Conservation (phyloP, 1,140 invertebrate genomes). For the Philopotamus ludificatus region DNA sequence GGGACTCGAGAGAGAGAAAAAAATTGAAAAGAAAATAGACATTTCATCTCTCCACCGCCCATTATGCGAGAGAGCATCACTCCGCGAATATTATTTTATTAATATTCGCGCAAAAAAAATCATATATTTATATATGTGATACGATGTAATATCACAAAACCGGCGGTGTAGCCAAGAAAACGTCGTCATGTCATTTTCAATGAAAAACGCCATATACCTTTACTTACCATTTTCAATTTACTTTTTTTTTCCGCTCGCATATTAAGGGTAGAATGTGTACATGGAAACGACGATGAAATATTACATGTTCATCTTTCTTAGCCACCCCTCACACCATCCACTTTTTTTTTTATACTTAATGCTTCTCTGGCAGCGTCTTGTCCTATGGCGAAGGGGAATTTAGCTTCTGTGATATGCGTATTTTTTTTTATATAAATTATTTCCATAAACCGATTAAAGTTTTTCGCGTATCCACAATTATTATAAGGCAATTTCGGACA, state of each 20-base stretch:
- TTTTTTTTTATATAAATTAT: background rate
- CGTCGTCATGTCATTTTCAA: slow-evolving; percentile 37
- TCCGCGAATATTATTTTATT: background rate
- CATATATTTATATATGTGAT: background rate
- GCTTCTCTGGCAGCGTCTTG: slow-evolving; percentile 14
- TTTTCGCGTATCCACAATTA: background rate
- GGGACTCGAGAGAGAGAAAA: slow-evolving; percentile 5
- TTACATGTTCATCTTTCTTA: slow-evolving; percentile 42
- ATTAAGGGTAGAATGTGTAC: slow-evolving; percentile 37
- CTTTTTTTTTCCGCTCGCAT: slow-evolving; percentile 33
- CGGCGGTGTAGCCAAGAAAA: background rate
- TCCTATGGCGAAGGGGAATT: slow-evolving; percentile 5
- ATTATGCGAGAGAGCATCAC: slow-evolving; percentile 8
- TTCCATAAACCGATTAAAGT: slow-evolving; percentile 18
- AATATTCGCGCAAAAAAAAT: background rate
- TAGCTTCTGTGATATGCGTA: slow-evolving; percentile 18
- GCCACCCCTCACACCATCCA: slow-evolving; percentile 18
- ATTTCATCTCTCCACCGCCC: slow-evolving; percentile 10
- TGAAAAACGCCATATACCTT: slow-evolving; percentile 29
- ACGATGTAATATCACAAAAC: background rate
- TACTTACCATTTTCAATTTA: slow-evolving; percentile 40
- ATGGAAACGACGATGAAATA: slow-evolving; percentile 40
- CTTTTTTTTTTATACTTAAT: slow-evolving; percentile 35
- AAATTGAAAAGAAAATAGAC: slow-evolving; percentile 11
- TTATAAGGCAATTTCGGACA: background rate